Evolutionary conservation across 2,113 vertebrate species (phyloP), one percentile per base, ranked within the genome.

Genomic region (Seriola aureovittata): DNA sequence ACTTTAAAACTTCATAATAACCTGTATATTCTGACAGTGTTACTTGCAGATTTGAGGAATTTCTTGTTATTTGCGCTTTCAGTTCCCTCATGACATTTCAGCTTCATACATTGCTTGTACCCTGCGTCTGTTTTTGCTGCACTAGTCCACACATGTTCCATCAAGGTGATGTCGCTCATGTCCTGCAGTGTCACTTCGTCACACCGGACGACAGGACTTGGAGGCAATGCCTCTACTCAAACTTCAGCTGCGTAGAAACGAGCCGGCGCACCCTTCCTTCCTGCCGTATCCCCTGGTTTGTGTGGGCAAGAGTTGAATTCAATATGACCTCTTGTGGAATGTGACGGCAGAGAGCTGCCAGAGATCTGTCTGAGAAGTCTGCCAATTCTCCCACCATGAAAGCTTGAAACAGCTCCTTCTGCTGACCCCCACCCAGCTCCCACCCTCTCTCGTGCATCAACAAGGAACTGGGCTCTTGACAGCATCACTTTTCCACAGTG

Each of bases 281-380:
- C 78, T 44, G 73, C 48, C 8, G 21, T 62, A n/a, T 76, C 57
- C 52, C 7, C 40, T 0, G 0, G 48, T 40, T 64, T 67, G 48
- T 54, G 85, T 74, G 80, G 76, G 57, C 48, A 58, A 74, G 46
- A 85, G 60, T 36, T 54, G 55, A 85, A 78, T 85, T 80, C 29
- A 80, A 25, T 55, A 40, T 79, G 81, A 89, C 79, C 74, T 85
- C 77, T 72, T 50, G 50, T 80, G 68, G 75, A 70, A 84, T 87
- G 80, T 79, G 85, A 78, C 44, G 48, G 79, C 58, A 32, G 81
- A 85, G 71, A 54, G 38, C 62, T 88, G 74, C 75, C 81, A 85
- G 81, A 86, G 71, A 34, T 32, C 59, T 4, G 48, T 25, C 50
- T 72, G 84, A 80, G 70, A 75, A 73, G 60, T 79, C 73, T 63